Percentiles rank a stretch among this genome's conserved stretches.
These are phyloP conservation scores for human (Homo sapiens) DNA, from an alignment of 2,113 vertebrate species.

Conservation along the genomic window DNA sequence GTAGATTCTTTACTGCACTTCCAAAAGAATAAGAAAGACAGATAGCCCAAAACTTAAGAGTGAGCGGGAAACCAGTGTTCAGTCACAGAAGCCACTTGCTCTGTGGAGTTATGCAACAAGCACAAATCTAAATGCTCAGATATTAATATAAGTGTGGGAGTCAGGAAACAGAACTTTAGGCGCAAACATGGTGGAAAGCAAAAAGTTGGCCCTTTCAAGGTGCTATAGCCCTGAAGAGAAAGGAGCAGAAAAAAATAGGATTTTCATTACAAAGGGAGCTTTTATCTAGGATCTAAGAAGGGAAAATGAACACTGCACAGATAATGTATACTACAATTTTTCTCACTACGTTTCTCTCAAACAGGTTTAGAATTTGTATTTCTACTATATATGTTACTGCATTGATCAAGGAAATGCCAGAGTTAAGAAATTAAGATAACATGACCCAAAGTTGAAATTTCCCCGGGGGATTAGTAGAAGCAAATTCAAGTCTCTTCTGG, in stretches of 20 bases:
- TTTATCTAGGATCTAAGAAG: background rate
- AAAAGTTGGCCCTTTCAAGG: accelerated
- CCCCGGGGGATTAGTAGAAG: background rate
- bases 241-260: background rate
- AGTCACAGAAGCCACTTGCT: background rate
- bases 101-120: too few species aligned
- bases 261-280: background rate
- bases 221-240: background rate
- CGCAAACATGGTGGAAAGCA: background rate
- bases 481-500: accelerated
- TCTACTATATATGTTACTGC: background rate
- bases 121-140: background rate
- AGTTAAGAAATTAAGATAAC: background rate
- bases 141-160: background rate
- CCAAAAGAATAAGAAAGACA: background rate
- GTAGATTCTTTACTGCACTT: background rate
- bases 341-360: background rate
- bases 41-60: background rate
- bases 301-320: background rate
- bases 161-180: background rate
- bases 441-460: background rate
- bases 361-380: background rate
- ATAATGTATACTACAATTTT: background rate
- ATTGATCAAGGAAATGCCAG: background rate
- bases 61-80: background rate